phyloP scores from a whole-genome alignment of 2,113 vertebrate genomes.

The Zosterops borbonicus region DNA sequence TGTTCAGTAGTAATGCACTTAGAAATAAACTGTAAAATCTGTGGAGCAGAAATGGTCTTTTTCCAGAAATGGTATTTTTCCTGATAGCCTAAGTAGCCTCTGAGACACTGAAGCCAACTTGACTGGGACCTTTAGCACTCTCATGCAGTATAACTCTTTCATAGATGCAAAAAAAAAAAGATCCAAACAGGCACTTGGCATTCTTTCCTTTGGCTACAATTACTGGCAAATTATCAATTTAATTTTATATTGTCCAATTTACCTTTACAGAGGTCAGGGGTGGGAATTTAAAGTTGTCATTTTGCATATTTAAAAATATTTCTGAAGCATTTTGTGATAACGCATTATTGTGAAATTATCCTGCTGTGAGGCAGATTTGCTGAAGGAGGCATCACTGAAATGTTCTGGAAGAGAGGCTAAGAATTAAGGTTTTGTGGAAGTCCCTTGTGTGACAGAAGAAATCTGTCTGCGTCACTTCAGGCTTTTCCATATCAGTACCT shows the following conservation, averaged over 20 bases:
- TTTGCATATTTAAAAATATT: not conserved
- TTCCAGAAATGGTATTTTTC: not conserved
- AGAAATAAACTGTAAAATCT: not conserved
- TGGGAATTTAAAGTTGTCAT: not conserved
- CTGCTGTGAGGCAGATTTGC: not conserved
- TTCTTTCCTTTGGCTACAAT: not conserved
- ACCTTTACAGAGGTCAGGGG: not conserved
- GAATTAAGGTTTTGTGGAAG: not conserved
- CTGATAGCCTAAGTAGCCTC: not conserved
- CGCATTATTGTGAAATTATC: not conserved
- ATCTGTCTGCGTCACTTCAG: not conserved
- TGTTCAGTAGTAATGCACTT: not conserved
- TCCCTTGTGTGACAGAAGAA: not conserved
- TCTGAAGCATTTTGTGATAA: not conserved
- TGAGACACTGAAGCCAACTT: not conserved
- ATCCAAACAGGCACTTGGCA: not conserved
- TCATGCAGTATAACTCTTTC: not conserved
- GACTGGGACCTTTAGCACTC: not conserved
- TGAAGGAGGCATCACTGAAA: not conserved
- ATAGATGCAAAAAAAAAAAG: not conserved
- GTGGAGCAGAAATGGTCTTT: not conserved
- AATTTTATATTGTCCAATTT: not conserved
- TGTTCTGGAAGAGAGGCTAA: not conserved
- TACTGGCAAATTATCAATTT: not conserved
- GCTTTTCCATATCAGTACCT: not conserved